Conservation (phyloP, 1,140 invertebrate genomes). For the Megalopta genalis region DNA sequence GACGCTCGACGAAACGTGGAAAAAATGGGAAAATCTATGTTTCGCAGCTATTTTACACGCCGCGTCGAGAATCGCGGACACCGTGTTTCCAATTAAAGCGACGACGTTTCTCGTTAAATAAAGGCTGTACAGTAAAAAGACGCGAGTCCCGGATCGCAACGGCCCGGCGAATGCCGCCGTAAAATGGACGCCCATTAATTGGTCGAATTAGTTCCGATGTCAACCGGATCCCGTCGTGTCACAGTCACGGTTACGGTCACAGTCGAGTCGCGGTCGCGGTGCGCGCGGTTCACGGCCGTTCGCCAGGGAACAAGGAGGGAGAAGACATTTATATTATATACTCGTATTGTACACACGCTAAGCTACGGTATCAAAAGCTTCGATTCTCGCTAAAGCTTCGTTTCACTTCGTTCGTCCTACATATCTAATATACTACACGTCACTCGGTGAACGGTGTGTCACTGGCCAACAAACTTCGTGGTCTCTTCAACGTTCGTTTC, state of each 20-base stretch:
- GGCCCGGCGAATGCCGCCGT: too few relatives aligned
- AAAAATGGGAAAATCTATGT: not conserved
- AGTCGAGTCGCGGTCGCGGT: slow-evolving; percentile 2
- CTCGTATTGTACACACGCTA: slow-evolving; percentile 38
- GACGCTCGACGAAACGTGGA: too few relatives aligned
- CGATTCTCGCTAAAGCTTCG: slow-evolving; percentile 42
- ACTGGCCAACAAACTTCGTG: slow-evolving; percentile 57
- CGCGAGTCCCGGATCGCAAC: not conserved
- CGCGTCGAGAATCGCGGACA: too few relatives aligned
- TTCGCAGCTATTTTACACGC: too few relatives aligned
- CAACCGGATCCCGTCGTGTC: not conserved
- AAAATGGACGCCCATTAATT: not conserved
- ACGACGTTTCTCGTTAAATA: not conserved
- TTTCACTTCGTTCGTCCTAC: slow-evolving; percentile 18
- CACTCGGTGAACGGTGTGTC: slow-evolving; percentile 60
- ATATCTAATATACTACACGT: slow-evolving; percentile 57
- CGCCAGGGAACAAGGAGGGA: slow-evolving; percentile 11
- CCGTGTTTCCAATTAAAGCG: too few relatives aligned
- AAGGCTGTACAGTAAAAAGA: not conserved
- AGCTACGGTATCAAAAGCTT: slow-evolving; percentile 31
- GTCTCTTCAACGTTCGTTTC: slow-evolving; percentile 24
- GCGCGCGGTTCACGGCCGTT: slow-evolving; percentile 29
- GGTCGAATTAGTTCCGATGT: not conserved
- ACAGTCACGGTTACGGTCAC: slow-evolving; percentile 2
- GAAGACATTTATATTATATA: slow-evolving; percentile 51